Percentiles rank a stretch among this genome's conserved stretches.
Evolutionary conservation across 2,797 vertebrate species (phyloP).

Genomic region (Phoxinus dragarum): DNA sequence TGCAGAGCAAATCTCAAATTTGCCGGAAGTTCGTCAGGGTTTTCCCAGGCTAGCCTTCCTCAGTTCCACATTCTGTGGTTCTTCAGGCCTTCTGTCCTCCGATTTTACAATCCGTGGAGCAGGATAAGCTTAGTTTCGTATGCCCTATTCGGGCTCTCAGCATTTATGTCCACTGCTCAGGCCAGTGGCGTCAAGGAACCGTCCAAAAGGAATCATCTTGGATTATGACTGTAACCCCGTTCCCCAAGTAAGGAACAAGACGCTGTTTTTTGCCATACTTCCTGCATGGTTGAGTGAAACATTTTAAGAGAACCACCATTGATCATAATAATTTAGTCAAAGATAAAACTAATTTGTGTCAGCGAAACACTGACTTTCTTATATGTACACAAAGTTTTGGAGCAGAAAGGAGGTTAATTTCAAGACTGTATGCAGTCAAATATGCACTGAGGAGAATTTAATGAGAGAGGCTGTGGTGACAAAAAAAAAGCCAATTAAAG

Average conservation of each 20-base stretch:
- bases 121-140: background rate
- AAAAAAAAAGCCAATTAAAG: constrained; percentile 42
- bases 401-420: constrained; percentile 36
- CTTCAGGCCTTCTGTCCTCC: background rate
- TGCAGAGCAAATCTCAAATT: too few relatives aligned
- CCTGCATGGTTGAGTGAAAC: background rate
- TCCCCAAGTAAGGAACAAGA: too few relatives aligned
- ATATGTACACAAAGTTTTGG: constrained; percentile 14
- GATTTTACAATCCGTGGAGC: background rate
- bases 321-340: constrained; percentile 19
- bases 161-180: too few relatives aligned
- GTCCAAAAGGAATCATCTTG: too few relatives aligned
- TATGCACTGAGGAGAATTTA: constrained; percentile 35
- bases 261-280: background rate
- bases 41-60: too few relatives aligned
- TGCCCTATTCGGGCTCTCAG: background rate
- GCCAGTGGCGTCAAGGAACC: too few relatives aligned
- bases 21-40: too few relatives aligned
- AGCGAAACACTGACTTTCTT: background rate
- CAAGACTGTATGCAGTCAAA: constrained; percentile 32
- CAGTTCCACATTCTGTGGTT: background rate
- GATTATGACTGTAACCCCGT: too few relatives aligned
- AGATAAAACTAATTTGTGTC: constrained; percentile 26
- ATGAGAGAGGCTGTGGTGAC: constrained; percentile 23
- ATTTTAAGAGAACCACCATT: constrained; percentile 18